phyloP scores from a whole-genome alignment of 1,140 invertebrate genomes.

The Holcopasites calliopsidis region DNA sequence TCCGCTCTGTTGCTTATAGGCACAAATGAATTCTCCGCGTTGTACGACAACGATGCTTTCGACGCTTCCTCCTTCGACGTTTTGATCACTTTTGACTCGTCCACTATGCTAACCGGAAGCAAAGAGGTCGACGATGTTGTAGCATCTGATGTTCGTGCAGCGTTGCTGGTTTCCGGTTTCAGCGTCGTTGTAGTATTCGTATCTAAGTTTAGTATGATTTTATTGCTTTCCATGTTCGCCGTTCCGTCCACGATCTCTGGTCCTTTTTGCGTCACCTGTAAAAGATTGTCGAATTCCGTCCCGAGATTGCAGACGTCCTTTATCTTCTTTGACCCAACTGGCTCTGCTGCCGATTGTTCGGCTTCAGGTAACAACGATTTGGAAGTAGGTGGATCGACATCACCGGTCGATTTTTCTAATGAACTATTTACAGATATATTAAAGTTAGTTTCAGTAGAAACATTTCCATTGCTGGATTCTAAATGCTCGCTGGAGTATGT shows the following conservation, averaged over 20 bases:
- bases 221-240: constrained; percentile 64
- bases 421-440: constrained; percentile 35
- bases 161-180: constrained; percentile 64
- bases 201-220: constrained; percentile 77
- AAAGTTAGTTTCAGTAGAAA: constrained; percentile 24
- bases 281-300: constrained; percentile 68
- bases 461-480: background rate
- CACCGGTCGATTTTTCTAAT: constrained; percentile 21
- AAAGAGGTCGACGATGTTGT: constrained; percentile 13
- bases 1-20: constrained; percentile 81
- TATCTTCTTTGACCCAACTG: constrained; percentile 39
- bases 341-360: constrained; percentile 50
- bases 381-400: background rate
- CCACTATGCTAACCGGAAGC: constrained; percentile 29
- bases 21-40: constrained; percentile 77
- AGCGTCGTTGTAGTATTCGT: constrained; percentile 77
- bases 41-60: constrained; percentile 76
- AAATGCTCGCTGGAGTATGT: constrained; percentile 2
- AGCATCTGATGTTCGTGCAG: constrained; percentile 1
- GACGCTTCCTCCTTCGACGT: constrained; percentile 70
- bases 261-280: constrained; percentile 58
- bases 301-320: constrained; percentile 70
- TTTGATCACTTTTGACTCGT: constrained; percentile 57
- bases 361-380: constrained; percentile 47
- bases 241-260: constrained; percentile 53